Base-by-base conservation (phyloP, 1,140 invertebrate species). In the Hycleus phaleratus region DNA sequence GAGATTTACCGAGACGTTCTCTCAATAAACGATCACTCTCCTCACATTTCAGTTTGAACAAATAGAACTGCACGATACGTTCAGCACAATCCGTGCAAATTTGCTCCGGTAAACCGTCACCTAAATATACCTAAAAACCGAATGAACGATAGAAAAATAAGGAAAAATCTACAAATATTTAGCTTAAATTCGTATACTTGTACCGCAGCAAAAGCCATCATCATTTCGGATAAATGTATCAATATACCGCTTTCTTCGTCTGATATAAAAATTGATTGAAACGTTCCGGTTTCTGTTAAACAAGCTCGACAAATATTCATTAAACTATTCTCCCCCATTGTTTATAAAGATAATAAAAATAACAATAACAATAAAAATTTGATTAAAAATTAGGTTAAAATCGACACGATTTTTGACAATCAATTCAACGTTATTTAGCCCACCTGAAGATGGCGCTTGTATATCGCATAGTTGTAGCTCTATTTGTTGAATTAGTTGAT, bases 1-100 rank as follows among this genome's bases (percentile, higher is more conserved):
- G 45, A 38, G 58, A 59, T 54, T 63, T 64, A 45, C 74, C 79
- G 53, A 79, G 76, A 66, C 68, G 77, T 61, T 81, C 77, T 60
- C 78, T 69, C 4, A 85, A 63, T 10, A 80, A 65, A 45, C 60
- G 74, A 66, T 85, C 80, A 10, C 81, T 81, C 64, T 82, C 77
- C 70, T 84, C 82, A 61, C 82, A 82, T 69, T 82, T 79, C 46
- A 79, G 63, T 65, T 85, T 85, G 62, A 85, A 85, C 54, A 81
- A 75, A 65, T 83, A 85, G 26, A 82, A 76, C 24, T 77, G 76
- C 60, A 82, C 79, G n/a, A 82, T 70, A 63, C 82, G 81, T 48
- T 81, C 76, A 2, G 79, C 79, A 62, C 82, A 85, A 25, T 75
- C 66, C 43, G 74, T 76, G 53, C 83, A 85, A 6, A 85, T 79